phyloP scores from a whole-genome alignment of 2,797 vertebrate genomes.

The Clangula hyemalis region DNA sequence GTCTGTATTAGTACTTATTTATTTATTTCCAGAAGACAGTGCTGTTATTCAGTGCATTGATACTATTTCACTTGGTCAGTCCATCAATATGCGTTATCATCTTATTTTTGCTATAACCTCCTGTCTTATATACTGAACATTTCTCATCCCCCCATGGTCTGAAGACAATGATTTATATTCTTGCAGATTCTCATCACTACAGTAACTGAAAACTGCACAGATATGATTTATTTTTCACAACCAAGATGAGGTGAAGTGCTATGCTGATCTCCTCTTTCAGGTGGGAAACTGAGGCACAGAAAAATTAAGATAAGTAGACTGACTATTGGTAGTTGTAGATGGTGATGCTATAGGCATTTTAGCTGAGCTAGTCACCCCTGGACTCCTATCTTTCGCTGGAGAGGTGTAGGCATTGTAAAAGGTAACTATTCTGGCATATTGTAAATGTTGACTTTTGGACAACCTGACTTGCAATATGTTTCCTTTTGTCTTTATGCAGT shows the following conservation, averaged over 20 bases:
- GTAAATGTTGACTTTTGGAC: neutral
- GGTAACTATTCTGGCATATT: neutral
- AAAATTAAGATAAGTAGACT: neutral
- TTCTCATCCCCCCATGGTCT: neutral
- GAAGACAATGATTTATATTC: neutral
- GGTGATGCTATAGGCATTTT: neutral
- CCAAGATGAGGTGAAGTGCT: neutral
- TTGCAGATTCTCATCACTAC: neutral
- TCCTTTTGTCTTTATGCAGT: neutral
- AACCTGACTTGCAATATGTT: neutral
- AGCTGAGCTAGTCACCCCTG: neutral
- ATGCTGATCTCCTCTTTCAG: neutral
- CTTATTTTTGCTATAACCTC: neutral
- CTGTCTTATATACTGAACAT: neutral
- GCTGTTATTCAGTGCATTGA: neutral
- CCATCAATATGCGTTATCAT: neutral
- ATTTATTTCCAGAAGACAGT: neutral
- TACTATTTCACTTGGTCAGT: neutral
- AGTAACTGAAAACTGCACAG: neutral
- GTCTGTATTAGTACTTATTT: rapidly evolving
- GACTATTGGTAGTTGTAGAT: neutral
- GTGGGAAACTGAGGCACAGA: neutral
- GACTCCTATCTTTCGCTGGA: neutral
- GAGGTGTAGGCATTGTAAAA: neutral
- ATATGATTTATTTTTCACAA: neutral